Evolutionary conservation across 2,113 vertebrate species (phyloP).

Genomic region (Heterochromis multidens): DNA sequence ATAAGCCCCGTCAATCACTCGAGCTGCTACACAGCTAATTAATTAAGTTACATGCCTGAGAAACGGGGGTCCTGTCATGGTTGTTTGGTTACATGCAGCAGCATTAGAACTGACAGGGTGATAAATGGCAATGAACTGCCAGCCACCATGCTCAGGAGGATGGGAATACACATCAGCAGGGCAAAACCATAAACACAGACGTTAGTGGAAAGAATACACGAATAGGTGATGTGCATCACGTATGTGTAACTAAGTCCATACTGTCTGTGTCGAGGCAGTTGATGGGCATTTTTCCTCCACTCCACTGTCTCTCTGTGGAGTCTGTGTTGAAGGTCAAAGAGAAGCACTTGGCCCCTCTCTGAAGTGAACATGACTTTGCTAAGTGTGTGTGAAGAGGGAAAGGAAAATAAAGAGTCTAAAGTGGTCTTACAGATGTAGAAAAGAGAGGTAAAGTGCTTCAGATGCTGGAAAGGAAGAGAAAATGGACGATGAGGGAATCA

Average conservation of each 20-base stretch:
- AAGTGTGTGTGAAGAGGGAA: slow-evolving; percentile 3
- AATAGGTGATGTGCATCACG: not conserved
- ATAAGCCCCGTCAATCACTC: slow-evolving; percentile 44
- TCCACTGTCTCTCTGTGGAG: slow-evolving; percentile 21
- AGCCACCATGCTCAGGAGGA: not conserved
- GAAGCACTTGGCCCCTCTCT: slow-evolving; percentile 19
- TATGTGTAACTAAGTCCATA: not conserved
- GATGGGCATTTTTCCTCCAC: slow-evolving; percentile 24
- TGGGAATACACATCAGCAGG: not conserved
- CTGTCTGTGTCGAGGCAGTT: not conserved
- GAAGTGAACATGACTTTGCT: not conserved
- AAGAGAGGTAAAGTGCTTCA: not conserved
- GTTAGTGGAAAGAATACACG: not conserved
- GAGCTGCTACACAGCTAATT: slow-evolving; percentile 40
- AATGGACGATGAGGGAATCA: not conserved
- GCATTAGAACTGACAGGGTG: slow-evolving; percentile 25
- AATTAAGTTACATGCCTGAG: slow-evolving; percentile 62
- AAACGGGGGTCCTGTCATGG: slow-evolving; percentile 39
- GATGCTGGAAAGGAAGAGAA: not conserved
- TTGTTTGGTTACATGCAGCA: slow-evolving; percentile 31
- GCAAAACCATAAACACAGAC: not conserved
- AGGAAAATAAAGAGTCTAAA: slow-evolving; percentile 16
- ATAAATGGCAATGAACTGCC: slow-evolving; percentile 44
- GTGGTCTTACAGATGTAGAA: not conserved
- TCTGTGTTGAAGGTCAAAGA: slow-evolving; percentile 33